Evolutionary conservation across 2,888 invertebrate species (phyloP), one percentile per base, ranked within the genome.

Genomic region (Mactromeris polynyma): DNA sequence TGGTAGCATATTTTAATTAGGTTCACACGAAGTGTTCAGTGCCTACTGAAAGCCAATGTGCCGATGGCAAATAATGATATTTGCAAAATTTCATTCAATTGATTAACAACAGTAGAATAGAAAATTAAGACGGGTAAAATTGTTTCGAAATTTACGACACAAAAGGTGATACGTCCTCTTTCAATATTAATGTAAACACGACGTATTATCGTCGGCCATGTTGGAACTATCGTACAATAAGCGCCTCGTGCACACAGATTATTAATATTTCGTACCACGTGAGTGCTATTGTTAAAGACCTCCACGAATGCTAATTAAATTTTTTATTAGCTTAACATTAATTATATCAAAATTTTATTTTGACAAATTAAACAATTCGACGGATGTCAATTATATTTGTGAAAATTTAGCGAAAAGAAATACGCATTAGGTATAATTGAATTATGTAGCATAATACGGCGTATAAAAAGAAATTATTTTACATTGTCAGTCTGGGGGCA

Each of bases 281-380:
- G 83, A 19, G 83, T 31, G 69, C 77, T 26, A 69, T 42, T 38
- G 82, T 40, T 40, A 69, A 58, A 51, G 58, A 69, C 69, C 82
- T 69, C 69, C 82, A 69, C 26, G 40, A 82, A n/a, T 42, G 83
- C 40, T 46, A 83, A 73, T 83, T 83, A 31, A 42, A 73, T 14
- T 73, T 83, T 42, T 73, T 83, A 73, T 26, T 14, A 42, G 33
- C 26, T 46, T 73, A 83, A 83, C 26, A 69, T 83, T 42, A 26
- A 40, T 69, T 46, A 73, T 33, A 69, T 69, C 21, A 64, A 69
- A 73, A 69, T 73, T 73, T 46, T 69, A 73, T 83, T 42, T 83
- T 69, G 69, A 26, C 36, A 73, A 83, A 83, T 83, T 77, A 83
- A 83, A 83, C 83, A 83, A 83, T 69, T 82, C 31, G n/a, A 38